phyloP scores from a whole-genome alignment of 2,113 vertebrate genomes.

The Alosa alosa region DNA sequence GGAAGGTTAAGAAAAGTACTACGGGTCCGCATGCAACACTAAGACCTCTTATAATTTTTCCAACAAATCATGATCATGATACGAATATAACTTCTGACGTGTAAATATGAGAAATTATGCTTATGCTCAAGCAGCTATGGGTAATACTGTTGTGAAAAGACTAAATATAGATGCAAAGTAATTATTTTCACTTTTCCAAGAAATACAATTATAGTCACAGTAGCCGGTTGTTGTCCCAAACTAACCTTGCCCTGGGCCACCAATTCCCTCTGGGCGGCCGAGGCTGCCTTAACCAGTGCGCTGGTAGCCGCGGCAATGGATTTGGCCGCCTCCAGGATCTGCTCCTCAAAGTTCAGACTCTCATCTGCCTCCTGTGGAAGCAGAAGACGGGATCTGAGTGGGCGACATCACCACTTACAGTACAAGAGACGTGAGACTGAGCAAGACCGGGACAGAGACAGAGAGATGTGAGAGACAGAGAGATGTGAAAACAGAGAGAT shows the following conservation, averaged over 20 bases:
- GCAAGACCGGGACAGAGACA: neutral
- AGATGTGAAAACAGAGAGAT: neutral
- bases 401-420: no score
- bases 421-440: neutral
- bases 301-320: slow-evolving; percentile 97
- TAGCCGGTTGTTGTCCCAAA: neutral
- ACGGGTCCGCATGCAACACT: neutral
- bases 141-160: neutral
- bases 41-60: no score
- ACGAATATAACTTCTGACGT: no score
- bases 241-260: slow-evolving; percentile 96
- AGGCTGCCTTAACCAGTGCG: slow-evolving; percentile 94
- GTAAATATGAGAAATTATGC: neutral
- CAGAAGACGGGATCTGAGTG: neutral
- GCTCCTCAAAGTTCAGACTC: slow-evolving; percentile 97
- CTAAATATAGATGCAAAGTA: neutral
- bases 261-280: slow-evolving; percentile 91
- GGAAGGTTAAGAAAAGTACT: neutral
- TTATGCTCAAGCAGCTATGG: neutral
- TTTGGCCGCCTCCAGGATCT: slow-evolving; percentile 97
- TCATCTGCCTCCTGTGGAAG: slow-evolving; percentile 88
- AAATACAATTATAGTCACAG: neutral
- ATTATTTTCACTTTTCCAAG: neutral
- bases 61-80: no score
- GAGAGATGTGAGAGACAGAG: slow-evolving; percentile 10